Conservation (phyloP, 2,888 invertebrate species). For the Enchytraeus crypticus region DNA sequence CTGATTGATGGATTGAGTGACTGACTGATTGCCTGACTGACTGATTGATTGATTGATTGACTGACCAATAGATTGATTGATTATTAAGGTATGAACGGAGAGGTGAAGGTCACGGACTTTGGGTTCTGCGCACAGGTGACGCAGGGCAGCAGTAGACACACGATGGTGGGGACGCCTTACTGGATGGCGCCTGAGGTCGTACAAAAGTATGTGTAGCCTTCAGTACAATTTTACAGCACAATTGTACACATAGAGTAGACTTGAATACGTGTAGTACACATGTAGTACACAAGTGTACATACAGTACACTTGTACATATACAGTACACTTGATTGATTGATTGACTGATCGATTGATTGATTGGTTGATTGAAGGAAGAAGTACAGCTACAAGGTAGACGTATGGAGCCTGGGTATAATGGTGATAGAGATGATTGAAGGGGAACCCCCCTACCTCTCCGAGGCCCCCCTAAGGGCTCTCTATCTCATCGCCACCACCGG, state of each 20-base stretch:
- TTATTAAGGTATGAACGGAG: constrained; percentile 95
- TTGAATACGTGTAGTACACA: too few species aligned
- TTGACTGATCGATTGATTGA: too few species aligned
- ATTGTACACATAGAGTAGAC: too few species aligned
- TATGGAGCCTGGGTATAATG: constrained; percentile 98
- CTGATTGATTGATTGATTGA: too few species aligned
- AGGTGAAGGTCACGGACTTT: constrained; percentile 96
- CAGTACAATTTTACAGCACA: too few species aligned
- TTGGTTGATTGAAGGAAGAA: constrained; percentile 63
- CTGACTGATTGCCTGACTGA: too few species aligned
- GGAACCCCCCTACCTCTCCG: constrained; percentile 96
- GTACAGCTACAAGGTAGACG: constrained; percentile 95
- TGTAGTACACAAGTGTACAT: too few species aligned
- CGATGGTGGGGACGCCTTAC: constrained; percentile 95
- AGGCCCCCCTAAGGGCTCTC: constrained; percentile 77
- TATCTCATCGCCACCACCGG: constrained; percentile 33
- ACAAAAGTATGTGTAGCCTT: constrained; percentile 42
- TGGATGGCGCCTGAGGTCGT: constrained; percentile 53
- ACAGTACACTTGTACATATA: too few species aligned
- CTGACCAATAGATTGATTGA: too few species aligned
- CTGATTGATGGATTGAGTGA: too few species aligned
- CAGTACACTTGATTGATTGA: too few species aligned
- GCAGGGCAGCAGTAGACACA: constrained; percentile 94
- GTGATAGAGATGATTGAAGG: constrained; percentile 99
- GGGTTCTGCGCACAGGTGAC: constrained; percentile 99